Evolutionary conservation across 2,797 vertebrate species (phyloP).

Genomic region (Acipenser oxyrinchus): DNA sequence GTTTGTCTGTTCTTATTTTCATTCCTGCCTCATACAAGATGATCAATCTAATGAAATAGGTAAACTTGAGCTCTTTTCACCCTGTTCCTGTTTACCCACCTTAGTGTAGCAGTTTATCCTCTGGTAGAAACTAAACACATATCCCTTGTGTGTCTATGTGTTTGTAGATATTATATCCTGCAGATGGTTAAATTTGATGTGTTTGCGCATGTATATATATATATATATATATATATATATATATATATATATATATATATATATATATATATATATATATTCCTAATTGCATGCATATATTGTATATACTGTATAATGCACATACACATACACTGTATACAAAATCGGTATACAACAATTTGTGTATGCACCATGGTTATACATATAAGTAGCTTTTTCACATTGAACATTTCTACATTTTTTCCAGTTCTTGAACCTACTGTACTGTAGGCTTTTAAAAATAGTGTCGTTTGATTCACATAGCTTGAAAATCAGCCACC

Average conservation of each 20-base stretch:
- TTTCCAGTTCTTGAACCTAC: no score
- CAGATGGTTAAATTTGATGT: conserved; percentile 12
- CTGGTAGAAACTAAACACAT: not conserved
- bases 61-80: conserved; percentile 39
- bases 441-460: no score
- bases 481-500: no score
- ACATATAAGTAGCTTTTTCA: no score
- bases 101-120: conserved; percentile 14
- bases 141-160: conserved; percentile 13
- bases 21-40: conserved; percentile 70
- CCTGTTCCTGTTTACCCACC: conserved; percentile 5
- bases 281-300: no score
- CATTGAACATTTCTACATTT: no score
- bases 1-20: conserved; percentile 57
- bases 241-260: not conserved
- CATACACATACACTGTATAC: no score
- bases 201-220: not conserved
- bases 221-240: not conserved
- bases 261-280: not conserved
- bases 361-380: no score
- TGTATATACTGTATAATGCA: no score
- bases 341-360: no score
- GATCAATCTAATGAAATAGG: conserved; percentile 67
- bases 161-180: not conserved
- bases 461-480: no score